Percentiles rank a stretch among this genome's conserved stretches.
Conservation (phyloP, 2,888 invertebrate genomes). For the Allolobophora icterica region DNA sequence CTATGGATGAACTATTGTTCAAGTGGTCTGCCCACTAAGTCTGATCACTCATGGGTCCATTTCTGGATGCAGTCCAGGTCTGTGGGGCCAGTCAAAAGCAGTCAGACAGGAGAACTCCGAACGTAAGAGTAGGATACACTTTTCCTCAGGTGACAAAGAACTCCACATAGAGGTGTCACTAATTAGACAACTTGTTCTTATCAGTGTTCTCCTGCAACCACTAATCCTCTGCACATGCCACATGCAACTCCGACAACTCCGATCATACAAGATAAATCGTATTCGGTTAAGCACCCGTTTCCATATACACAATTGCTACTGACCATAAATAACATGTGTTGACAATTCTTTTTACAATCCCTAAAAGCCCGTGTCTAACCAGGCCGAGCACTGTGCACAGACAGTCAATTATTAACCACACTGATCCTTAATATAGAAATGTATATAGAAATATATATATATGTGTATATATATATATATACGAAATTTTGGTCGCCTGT, state of each 20-base stretch:
- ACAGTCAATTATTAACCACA: background rate
- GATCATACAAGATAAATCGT: background rate
- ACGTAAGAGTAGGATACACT: background rate
- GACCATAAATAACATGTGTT: conserved; percentile 3
- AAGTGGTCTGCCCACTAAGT: background rate
- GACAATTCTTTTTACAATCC: background rate
- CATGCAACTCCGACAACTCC: background rate
- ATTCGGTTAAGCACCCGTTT: background rate
- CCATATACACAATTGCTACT: background rate
- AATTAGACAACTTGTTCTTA: background rate
- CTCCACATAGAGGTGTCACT: background rate
- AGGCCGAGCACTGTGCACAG: background rate
- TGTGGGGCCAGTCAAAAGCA: too few relatives aligned
- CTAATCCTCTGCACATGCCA: too few relatives aligned
- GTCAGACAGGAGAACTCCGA: background rate
- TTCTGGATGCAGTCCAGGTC: background rate
- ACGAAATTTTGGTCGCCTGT: too few relatives aligned
- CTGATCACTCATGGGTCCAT: background rate
- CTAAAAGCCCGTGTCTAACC: background rate
- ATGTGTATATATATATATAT: too few relatives aligned
- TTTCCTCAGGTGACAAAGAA: background rate
- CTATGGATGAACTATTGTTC: background rate
- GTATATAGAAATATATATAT: too few relatives aligned
- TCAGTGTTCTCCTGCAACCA: background rate
- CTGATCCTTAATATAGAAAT: background rate